A percentile compares a stretch with the other conserved stretches of the same genome.
phyloP scores from a whole-genome alignment of 2,888 invertebrate species.

The Hipparchia sbordonii region DNA sequence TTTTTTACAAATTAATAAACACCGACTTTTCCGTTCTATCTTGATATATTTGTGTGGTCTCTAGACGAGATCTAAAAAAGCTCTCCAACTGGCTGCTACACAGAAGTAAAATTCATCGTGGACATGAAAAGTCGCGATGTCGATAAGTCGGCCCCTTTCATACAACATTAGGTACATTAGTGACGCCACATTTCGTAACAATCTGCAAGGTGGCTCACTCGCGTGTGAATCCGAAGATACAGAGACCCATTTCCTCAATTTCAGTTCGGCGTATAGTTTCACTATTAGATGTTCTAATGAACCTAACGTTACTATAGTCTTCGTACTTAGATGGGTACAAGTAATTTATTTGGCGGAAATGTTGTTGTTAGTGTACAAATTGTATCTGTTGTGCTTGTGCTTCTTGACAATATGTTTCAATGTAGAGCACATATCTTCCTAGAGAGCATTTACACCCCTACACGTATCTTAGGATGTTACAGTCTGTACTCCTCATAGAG shows the following conservation, averaged over 20 bases:
- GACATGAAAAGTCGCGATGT: constrained; percentile 65
- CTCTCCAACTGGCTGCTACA: not conserved
- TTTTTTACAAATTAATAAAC: too few relatives aligned
- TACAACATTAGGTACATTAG: constrained; percentile 82
- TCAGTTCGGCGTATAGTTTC: constrained; percentile 33
- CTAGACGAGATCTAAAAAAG: not conserved
- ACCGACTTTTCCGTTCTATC: not conserved
- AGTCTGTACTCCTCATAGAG: too few relatives aligned
- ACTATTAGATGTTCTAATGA: constrained; percentile 31
- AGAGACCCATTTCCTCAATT: constrained; percentile 76
- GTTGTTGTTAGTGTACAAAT: not conserved
- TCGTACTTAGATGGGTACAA: constrained; percentile 1
- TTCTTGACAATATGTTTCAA: too few relatives aligned
- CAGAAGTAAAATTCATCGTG: constrained; percentile 34
- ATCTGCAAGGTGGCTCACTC: constrained; percentile 74
- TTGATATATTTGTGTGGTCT: not conserved
- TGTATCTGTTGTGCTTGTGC: too few relatives aligned
- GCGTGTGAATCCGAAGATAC: constrained; percentile 83
- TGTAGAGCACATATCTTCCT: too few relatives aligned
- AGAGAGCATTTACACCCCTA: too few relatives aligned
- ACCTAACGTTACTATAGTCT: not conserved
- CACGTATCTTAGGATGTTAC: too few relatives aligned
- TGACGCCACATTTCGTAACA: constrained; percentile 81
- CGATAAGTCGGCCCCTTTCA: constrained; percentile 79
- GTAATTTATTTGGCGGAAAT: constrained; percentile 2